Evolutionary conservation across 1,140 invertebrate genomes (phyloP).

Genomic region (Antheraea mylitta): DNA sequence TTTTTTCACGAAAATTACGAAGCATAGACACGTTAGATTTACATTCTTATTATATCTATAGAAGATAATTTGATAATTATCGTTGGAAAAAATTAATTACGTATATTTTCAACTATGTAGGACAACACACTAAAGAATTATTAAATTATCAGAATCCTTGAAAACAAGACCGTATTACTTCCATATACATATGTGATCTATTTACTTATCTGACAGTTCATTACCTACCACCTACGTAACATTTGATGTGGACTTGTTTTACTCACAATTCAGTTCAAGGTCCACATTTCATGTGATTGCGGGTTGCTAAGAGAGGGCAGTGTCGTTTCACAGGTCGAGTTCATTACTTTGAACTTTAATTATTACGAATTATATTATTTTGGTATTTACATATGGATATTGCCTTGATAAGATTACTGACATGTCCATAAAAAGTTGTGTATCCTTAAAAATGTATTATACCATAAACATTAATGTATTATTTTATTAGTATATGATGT

Average conservation of each 20-base stretch:
- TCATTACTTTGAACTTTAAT: slow-evolving; percentile 18
- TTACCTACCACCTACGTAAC: neutral
- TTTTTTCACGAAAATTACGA: too few relatives aligned
- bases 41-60: too few relatives aligned
- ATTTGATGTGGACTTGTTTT: slow-evolving; percentile 21
- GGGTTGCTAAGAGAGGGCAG: slow-evolving; percentile 9
- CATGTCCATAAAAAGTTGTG: too few relatives aligned
- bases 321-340: slow-evolving; percentile 6
- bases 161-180: slow-evolving; percentile 13
- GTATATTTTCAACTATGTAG: too few relatives aligned
- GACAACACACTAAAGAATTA: neutral
- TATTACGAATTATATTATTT: slow-evolving; percentile 5
- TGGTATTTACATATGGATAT: neutral
- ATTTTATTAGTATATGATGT: neutral
- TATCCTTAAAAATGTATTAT: too few relatives aligned
- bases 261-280: slow-evolving; percentile 37
- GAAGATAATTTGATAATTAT: too few relatives aligned
- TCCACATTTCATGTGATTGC: slow-evolving; percentile 25
- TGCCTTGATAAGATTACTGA: neutral
- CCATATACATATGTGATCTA: slow-evolving; percentile 9
- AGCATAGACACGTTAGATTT: too few relatives aligned
- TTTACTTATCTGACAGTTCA: neutral
- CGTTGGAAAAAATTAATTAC: too few relatives aligned
- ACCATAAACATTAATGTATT: too few relatives aligned
- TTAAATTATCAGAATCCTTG: neutral